These are phyloP conservation scores for Gryllus longicercus DNA, from an alignment of 2,888 invertebrate species.

Conservation along the genomic window DNA sequence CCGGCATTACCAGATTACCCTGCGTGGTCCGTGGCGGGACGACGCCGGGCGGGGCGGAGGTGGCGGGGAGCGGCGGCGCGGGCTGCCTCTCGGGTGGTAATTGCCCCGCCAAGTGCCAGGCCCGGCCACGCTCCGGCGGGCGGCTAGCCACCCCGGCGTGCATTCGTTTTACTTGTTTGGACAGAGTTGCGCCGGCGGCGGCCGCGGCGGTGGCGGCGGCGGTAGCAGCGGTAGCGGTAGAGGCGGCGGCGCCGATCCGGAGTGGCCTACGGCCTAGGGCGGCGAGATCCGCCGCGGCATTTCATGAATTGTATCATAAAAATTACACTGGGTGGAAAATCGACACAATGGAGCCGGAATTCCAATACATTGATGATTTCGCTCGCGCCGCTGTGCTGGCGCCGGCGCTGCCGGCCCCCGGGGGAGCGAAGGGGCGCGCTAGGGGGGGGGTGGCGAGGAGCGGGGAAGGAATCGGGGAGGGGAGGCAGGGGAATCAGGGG, in stretches of 20 bases:
- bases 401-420: neutral
- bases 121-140: neutral
- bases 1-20: constrained; percentile 2
- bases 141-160: neutral
- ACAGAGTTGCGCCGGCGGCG: neutral
- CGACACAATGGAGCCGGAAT: constrained; percentile 3
- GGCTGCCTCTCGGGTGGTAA: neutral
- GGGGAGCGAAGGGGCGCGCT: neutral
- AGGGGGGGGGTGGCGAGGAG: neutral
- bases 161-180: neutral
- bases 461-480: neutral
- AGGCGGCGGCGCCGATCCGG: neutral
- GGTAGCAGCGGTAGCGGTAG: neutral
- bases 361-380: constrained; percentile 3
- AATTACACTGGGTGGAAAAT: neutral
- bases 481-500: neutral
- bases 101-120: neutral
- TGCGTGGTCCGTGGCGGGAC: neutral
- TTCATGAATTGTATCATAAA: neutral
- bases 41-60: neutral
- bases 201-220: neutral
- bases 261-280: neutral
- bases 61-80: neutral
- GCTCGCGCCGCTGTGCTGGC: neutral
- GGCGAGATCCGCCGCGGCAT: neutral